phyloP scores from a whole-genome alignment of 2,797 vertebrate genomes.

The Tokudaia tokunoshimensis region DNA sequence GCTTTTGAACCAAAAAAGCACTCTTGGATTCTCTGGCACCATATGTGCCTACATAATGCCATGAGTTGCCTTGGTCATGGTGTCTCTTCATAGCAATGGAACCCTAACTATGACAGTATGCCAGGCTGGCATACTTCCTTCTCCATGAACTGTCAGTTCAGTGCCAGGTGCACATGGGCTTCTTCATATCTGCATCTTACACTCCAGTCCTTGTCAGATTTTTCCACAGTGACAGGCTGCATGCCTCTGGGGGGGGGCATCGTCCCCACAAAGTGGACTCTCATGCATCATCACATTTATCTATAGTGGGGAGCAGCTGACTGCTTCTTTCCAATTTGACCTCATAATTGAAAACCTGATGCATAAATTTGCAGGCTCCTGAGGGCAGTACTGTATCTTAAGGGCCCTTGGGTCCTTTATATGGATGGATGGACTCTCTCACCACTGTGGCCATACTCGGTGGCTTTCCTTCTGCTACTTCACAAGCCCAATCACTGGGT shows the following conservation, averaged over 20 bases:
- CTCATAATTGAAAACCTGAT: background rate
- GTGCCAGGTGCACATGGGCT: background rate
- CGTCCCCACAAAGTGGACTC: slow-evolving; percentile 14
- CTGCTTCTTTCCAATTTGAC: slow-evolving; percentile 53
- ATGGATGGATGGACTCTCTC: background rate
- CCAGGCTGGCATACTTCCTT: background rate
- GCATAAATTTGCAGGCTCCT: slow-evolving; percentile 21
- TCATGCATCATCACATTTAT: background rate
- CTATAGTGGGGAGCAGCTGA: slow-evolving; percentile 31
- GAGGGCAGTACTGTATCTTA: background rate
- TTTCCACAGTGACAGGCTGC: slow-evolving; percentile 27
- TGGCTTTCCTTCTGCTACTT: background rate
- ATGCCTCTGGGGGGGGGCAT: background rate
- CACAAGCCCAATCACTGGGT: background rate
- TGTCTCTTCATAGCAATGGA: background rate
- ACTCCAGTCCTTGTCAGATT: slow-evolving; percentile 40
- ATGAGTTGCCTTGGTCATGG: background rate
- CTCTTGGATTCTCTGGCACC: background rate
- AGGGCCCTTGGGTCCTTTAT: background rate
- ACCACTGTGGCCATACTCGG: background rate
- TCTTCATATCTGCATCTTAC: slow-evolving; percentile 38
- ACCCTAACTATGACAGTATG: background rate
- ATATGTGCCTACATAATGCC: no score
- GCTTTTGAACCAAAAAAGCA: background rate
- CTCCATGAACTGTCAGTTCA: background rate